Conservation (phyloP, 2,797 vertebrate genomes). For the Atherinosoma microstoma region DNA sequence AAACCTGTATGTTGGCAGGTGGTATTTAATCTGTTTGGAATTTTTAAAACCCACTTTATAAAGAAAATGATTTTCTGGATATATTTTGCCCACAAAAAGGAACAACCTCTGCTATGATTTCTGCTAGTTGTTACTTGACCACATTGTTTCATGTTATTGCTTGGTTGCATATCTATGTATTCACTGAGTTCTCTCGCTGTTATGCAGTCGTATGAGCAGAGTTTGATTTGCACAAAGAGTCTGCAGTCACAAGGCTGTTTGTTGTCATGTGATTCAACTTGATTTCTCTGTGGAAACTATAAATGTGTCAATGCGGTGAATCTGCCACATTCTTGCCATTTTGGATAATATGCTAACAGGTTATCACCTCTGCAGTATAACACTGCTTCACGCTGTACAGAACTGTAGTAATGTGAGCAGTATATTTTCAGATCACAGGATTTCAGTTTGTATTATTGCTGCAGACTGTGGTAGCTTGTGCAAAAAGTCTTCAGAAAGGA, state of each 20-base stretch:
- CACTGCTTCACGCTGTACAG: neutral
- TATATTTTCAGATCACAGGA: slow-evolving; percentile 37
- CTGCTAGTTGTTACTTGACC: slow-evolving; percentile 70
- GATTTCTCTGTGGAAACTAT: slow-evolving; percentile 46
- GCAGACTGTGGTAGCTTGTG: slow-evolving; percentile 31
- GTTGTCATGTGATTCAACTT: slow-evolving; percentile 42
- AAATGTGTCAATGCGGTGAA: slow-evolving; percentile 38
- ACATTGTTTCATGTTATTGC: slow-evolving; percentile 47
- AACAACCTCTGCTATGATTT: slow-evolving; percentile 54
- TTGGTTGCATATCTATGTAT: slow-evolving; percentile 43
- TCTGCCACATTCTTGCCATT: slow-evolving; percentile 63
- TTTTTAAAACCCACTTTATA: slow-evolving; percentile 54
- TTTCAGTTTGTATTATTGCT: slow-evolving; percentile 26
- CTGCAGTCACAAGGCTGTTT: slow-evolving; percentile 53
- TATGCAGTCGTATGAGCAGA: slow-evolving; percentile 60
- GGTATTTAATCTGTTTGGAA: slow-evolving; percentile 47
- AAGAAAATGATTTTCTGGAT: slow-evolving; percentile 47
- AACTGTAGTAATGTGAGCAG: slow-evolving; percentile 21
- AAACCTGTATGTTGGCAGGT: slow-evolving; percentile 52
- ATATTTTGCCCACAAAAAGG: slow-evolving; percentile 47
- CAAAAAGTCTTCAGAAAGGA: slow-evolving; percentile 26
- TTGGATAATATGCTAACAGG: slow-evolving; percentile 27
- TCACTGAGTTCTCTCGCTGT: slow-evolving; percentile 57
- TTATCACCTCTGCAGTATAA: slow-evolving; percentile 39
- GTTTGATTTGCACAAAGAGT: slow-evolving; percentile 73